phyloP scores from a whole-genome alignment of 2,888 invertebrate species.

The Eupithecia centaureata region DNA sequence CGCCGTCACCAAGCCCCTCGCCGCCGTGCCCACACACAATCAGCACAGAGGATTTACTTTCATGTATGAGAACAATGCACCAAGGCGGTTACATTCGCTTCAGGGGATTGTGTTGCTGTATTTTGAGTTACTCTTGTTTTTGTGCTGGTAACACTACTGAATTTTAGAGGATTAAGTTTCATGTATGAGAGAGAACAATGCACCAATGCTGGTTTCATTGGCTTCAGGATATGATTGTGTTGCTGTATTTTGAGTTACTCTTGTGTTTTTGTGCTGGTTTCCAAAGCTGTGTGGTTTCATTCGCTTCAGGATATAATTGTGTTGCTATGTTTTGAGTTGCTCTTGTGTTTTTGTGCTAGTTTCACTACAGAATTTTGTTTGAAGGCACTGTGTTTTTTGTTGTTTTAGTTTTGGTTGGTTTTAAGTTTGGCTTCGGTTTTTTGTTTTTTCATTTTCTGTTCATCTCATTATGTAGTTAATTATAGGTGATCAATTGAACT shows the following conservation, averaged over 20 bases:
- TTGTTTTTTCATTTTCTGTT: constrained; percentile 22
- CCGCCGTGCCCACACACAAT: constrained; percentile 87
- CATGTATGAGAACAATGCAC: constrained; percentile 84
- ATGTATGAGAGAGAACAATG: constrained; percentile 85
- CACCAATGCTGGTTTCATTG: background rate
- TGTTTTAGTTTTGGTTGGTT: constrained; percentile 30
- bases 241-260: background rate
- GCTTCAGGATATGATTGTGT: background rate
- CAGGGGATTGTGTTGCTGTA: background rate
- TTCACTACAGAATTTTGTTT: background rate
- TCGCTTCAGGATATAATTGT: too few relatives aligned
- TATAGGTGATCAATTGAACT: too few relatives aligned
- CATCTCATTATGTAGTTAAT: background rate
- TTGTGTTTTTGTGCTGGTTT: background rate
- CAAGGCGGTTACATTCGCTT: background rate
- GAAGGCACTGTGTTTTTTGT: background rate
- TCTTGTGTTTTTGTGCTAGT: too few relatives aligned
- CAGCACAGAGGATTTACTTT: constrained; percentile 90
- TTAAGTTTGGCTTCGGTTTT: constrained; percentile 28
- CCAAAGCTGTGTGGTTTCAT: too few relatives aligned
- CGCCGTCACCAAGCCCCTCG: constrained; percentile 87
- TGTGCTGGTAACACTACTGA: too few relatives aligned
- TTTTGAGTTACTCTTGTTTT: background rate
- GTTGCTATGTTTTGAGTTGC: too few relatives aligned
- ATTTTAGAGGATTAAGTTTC: constrained; percentile 91